A percentile compares a stretch with the other conserved stretches of the same genome.
These are phyloP conservation scores for Wiebesia pumilae DNA, from an alignment of 1,140 invertebrate genomes.

Conservation along the genomic window DNA sequence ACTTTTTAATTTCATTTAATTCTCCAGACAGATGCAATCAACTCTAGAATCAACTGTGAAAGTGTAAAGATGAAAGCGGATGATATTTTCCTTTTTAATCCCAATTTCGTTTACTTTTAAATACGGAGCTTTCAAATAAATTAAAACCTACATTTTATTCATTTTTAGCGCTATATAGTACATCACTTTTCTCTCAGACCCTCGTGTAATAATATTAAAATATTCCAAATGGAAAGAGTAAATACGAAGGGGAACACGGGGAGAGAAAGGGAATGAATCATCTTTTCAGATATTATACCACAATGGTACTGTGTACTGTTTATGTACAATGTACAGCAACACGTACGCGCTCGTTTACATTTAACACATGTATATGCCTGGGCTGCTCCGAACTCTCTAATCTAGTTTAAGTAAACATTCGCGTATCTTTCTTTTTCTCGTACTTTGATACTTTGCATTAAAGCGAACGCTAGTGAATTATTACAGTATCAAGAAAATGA, in stretches of 20 bases:
- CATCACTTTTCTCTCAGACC: too few species aligned
- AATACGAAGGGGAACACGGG: background rate
- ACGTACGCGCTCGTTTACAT: conserved; percentile 22
- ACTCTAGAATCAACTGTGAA: background rate
- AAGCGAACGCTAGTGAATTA: background rate
- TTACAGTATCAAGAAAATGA: background rate
- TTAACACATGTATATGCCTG: background rate
- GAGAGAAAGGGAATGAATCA: background rate
- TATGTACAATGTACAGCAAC: conserved; percentile 23
- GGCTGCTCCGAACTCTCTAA: background rate
- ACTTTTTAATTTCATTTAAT: background rate
- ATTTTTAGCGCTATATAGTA: background rate
- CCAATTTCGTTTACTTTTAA: background rate
- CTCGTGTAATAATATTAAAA: too few species aligned
- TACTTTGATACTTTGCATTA: background rate
- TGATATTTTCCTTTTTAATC: conserved; percentile 17
- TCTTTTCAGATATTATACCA: conserved; percentile 23
- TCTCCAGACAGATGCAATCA: background rate
- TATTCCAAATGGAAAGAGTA: background rate
- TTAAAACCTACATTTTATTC: conserved; percentile 34
- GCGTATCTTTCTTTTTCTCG: background rate
- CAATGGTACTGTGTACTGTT: conserved; percentile 9
- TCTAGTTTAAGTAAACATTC: conserved; percentile 40
- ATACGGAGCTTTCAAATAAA: conserved; percentile 42
- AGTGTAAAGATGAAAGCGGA: background rate